Evolutionary conservation across 2,797 vertebrate genomes (phyloP).

Genomic region (Channa striata): DNA sequence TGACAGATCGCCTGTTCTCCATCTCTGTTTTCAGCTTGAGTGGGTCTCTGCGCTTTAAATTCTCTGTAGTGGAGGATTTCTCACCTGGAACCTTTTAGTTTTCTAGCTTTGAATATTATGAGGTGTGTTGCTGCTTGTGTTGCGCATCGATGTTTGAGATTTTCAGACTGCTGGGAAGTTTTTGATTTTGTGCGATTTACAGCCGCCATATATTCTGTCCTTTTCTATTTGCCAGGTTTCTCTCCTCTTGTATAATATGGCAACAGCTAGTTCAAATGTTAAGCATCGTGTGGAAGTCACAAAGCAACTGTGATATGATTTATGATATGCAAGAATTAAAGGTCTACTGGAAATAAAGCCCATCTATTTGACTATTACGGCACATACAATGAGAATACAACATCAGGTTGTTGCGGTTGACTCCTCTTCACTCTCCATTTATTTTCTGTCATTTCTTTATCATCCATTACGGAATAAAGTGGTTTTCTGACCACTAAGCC

Average conservation of each 20-base stretch:
- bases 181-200: slow-evolving; percentile 10
- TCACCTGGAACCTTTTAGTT: slow-evolving; percentile 42
- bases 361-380: neutral
- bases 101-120: slow-evolving; percentile 39
- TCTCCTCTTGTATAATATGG: no score
- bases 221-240: neutral
- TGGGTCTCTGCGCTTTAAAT: slow-evolving; percentile 43
- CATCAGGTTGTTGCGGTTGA: no score
- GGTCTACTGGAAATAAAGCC: neutral
- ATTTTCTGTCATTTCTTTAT: no score
- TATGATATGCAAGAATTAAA: neutral
- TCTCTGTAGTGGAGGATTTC: slow-evolving; percentile 45
- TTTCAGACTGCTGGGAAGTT: slow-evolving; percentile 42
- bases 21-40: slow-evolving; percentile 38
- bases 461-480: no score
- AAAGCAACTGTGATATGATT: neutral
- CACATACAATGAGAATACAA: neutral
- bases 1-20: slow-evolving; percentile 53
- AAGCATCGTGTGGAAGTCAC: neutral
- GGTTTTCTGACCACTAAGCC: no score
- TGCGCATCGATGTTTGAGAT: slow-evolving; percentile 39
- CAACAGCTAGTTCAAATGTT: no score
- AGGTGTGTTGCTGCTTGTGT: slow-evolving; percentile 44
- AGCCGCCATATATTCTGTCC: neutral
- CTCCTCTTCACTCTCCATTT: no score